A percentile compares a stretch with the other conserved stretches of the same genome.
phyloP scores from a whole-genome alignment of 23 tunicate species.

The Diplosoma virens region DNA sequence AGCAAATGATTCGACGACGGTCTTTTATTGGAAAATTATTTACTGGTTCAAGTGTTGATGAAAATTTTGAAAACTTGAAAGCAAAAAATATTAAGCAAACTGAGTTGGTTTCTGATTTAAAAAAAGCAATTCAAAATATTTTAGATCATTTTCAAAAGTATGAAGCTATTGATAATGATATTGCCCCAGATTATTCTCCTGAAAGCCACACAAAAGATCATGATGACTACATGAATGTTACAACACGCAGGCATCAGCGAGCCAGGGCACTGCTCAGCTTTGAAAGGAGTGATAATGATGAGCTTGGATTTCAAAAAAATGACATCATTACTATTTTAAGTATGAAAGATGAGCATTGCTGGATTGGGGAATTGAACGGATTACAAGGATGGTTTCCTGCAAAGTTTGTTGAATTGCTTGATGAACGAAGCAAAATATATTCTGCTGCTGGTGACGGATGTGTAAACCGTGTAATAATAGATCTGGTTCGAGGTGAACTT shows the following conservation, averaged over 20 bases:
- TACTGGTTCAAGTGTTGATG: constrained; percentile 64
- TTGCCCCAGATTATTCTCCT: constrained; percentile 56
- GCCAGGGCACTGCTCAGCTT: constrained; percentile 80
- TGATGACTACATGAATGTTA: constrained; percentile 73
- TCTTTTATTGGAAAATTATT: constrained; percentile 64
- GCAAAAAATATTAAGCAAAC: constrained; percentile 95
- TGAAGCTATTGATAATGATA: constrained; percentile 20
- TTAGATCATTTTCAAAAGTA: constrained; percentile 55
- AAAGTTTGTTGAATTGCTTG: constrained; percentile 81
- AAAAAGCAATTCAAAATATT: constrained; percentile 50
- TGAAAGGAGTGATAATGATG: constrained; percentile 80
- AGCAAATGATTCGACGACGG: constrained; percentile 66
- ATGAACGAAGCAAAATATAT: constrained; percentile 91
- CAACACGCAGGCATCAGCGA: constrained; percentile 45
- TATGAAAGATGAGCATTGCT: constrained; percentile 94
- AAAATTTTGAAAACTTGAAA: constrained; percentile 70
- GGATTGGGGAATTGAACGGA: constrained; percentile 86
- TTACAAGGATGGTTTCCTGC: constrained; percentile 93
- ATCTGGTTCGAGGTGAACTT: constrained; percentile 67
- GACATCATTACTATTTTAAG: constrained; percentile 62
- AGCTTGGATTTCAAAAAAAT: constrained; percentile 76
- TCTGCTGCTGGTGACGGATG: constrained; percentile 76
- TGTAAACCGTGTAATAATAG: constrained; percentile 61
- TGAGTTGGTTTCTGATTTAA: constrained; percentile 67
- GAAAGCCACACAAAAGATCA: constrained; percentile 83